Evolutionary conservation across 1,140 invertebrate species (phyloP).

Genomic region (Episyrphus balteatus): DNA sequence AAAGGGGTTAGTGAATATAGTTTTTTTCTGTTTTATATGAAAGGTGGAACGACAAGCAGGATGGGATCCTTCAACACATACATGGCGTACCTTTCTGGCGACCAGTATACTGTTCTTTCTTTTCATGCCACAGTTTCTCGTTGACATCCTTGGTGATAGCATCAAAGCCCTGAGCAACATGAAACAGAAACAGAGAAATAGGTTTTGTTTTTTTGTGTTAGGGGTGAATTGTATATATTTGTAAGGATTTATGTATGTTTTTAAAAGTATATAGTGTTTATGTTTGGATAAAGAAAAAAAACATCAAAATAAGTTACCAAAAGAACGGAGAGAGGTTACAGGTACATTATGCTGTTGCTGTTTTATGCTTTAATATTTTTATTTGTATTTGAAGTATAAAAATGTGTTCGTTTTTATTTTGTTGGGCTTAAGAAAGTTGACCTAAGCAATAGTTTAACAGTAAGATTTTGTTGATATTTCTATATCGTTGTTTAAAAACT

Average conservation of each 20-base stretch:
- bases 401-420: no score
- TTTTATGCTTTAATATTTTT: no score
- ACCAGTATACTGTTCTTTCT: constrained; percentile 71
- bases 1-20: background rate
- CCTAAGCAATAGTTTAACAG: no score
- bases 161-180: constrained; percentile 59
- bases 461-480: no score
- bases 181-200: background rate
- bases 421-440: no score
- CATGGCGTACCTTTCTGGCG: constrained; percentile 70
- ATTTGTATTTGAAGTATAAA: no score
- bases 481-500: no score
- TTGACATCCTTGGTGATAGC: constrained; percentile 65
- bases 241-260: constrained; percentile 8
- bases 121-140: constrained; percentile 80
- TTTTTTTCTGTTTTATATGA: background rate
- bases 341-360: no score
- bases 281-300: background rate
- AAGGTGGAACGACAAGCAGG: background rate
- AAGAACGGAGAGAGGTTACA: constrained; percentile 24
- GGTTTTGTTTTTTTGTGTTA: constrained; percentile 3
- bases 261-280: background rate
- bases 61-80: background rate
- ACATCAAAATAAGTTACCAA: background rate
- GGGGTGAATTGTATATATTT: background rate